phyloP scores from a whole-genome alignment of 2,797 vertebrate genomes.

The Cynopterus sphinx region DNA sequence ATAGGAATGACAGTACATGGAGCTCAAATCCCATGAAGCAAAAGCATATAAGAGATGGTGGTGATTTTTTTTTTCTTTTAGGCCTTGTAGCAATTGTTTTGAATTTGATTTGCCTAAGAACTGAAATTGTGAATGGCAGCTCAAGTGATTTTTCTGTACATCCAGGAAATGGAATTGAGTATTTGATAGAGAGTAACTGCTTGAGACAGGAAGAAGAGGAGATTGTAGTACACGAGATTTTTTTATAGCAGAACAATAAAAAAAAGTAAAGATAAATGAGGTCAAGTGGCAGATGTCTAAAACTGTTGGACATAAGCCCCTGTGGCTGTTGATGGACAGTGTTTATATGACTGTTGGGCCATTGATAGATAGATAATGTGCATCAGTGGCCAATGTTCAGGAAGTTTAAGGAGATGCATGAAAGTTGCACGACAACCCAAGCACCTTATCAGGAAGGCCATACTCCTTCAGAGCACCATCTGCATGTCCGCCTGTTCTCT shows the following conservation, averaged over 20 bases:
- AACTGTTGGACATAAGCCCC: neutral
- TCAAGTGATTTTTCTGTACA: conserved; percentile 48
- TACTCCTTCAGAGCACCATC: neutral
- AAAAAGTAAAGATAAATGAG: conserved; percentile 32
- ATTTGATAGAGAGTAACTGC: conserved; percentile 28
- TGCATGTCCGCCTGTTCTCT: neutral
- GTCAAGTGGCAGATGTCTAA: neutral
- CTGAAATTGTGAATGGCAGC: conserved; percentile 53
- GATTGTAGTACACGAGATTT: neutral
- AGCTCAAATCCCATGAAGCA: conserved; percentile 11
- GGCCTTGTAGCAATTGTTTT: conserved; percentile 12
- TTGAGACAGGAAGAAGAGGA: neutral
- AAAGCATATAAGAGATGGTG: neutral
- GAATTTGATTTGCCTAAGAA: conserved; percentile 43
- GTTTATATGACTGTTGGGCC: neutral
- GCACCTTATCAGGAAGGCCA: neutral
- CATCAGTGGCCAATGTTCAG: neutral
- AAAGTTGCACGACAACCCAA: neutral
- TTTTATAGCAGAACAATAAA: neutral
- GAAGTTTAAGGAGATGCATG: neutral
- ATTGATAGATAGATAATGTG: neutral
- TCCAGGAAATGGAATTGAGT: conserved; percentile 37
- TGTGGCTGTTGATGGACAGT: neutral
- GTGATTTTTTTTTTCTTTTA: neutral
- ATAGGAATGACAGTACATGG: neutral